These are phyloP conservation scores for Melanostigma gelatinosum DNA, from an alignment of 2,113 vertebrate species.

Conservation along the genomic window DNA sequence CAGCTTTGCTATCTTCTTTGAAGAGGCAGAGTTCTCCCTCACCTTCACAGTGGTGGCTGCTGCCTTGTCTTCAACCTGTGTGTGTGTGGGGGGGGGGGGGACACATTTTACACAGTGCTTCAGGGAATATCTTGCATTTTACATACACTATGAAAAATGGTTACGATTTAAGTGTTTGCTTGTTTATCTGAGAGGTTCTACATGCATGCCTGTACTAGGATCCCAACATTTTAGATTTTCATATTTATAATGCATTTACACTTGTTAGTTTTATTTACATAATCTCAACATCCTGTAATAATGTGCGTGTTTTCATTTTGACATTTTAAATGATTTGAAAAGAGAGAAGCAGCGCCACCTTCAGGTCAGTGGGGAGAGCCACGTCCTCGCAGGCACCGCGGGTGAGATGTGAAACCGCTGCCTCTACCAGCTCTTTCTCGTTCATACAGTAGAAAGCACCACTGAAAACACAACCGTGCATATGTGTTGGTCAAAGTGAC, in stretches of 20 bases:
- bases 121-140: conserved; percentile 1
- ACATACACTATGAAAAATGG: neutral
- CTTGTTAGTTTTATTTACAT: neutral
- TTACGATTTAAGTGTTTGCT: neutral
- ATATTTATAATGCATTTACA: neutral
- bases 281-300: neutral
- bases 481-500: fast-evolving
- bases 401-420: conserved; percentile 56
- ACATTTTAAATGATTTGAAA: neutral
- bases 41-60: neutral
- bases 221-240: neutral
- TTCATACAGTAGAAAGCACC: conserved; percentile 79
- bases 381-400: neutral
- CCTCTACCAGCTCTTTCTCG: conserved; percentile 78
- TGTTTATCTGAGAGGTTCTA: neutral
- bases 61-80: conserved; percentile 42
- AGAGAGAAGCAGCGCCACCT: conserved; percentile 53
- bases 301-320: neutral
- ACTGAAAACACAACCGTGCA: conserved; percentile 44
- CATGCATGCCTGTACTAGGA: neutral
- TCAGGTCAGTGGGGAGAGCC: neutral
- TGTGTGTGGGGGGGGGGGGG: too few relatives aligned
- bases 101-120: neutral
- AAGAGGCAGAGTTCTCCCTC: neutral
- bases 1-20: neutral